A percentile compares a stretch with the other conserved stretches of the same genome.
Conservation (phyloP, 2,113 vertebrate species). For the Isurus oxyrinchus region DNA sequence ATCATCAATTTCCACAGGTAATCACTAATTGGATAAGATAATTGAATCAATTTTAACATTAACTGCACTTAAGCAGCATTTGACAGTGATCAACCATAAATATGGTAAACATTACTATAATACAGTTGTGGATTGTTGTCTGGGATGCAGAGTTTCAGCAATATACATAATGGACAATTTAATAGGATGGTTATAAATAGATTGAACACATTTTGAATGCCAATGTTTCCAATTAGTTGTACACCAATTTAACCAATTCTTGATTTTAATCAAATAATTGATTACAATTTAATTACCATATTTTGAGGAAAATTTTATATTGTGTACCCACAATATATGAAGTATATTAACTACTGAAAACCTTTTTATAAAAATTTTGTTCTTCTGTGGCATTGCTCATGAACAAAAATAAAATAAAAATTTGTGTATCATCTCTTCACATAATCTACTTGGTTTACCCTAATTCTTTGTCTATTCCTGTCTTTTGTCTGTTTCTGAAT, state of each 20-base stretch:
- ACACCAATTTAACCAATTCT: not conserved
- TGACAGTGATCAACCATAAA: not conserved
- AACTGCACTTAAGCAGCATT: not conserved
- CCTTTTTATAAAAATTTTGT: not conserved
- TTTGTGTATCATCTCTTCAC: conserved; percentile 28
- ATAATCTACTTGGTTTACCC: not conserved
- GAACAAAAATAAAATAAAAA: conserved; percentile 5
- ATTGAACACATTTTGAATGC: not conserved
- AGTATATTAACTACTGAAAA: not conserved
- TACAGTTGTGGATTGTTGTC: not conserved
- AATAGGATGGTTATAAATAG: not conserved
- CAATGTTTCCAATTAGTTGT: not conserved
- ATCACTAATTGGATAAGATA: not conserved
- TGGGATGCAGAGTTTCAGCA: not conserved
- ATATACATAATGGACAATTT: not conserved
- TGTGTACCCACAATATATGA: conserved; percentile 2
- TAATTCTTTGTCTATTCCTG: not conserved
- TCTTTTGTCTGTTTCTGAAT: conserved; percentile 17
- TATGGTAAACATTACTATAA: not conserved
- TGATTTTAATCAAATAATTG: not conserved
- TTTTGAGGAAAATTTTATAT: not conserved
- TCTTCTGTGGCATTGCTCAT: conserved; percentile 12
- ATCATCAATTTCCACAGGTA: not conserved
- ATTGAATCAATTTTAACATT: not conserved
- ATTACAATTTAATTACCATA: not conserved